phyloP scores from a whole-genome alignment of 2,797 vertebrate species.

The Pelochelys cantorii region DNA sequence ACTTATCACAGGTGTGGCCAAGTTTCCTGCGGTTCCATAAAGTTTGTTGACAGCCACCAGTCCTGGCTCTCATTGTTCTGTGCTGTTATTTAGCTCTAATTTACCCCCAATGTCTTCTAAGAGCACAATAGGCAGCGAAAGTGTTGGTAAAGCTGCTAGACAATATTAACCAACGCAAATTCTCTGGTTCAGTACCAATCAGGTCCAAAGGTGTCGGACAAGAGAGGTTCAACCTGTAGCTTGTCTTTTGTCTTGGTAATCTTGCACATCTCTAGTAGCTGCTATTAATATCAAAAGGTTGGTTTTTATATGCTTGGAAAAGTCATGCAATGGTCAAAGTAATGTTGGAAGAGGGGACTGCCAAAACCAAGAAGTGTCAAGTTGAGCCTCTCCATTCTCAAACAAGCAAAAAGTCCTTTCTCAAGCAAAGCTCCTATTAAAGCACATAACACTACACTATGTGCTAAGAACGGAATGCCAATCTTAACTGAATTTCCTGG shows the following conservation, averaged over 20 bases:
- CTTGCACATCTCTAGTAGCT: not conserved
- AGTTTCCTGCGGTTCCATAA: too few species aligned
- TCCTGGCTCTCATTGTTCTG: too few species aligned
- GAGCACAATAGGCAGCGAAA: too few species aligned
- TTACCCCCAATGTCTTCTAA: too few species aligned
- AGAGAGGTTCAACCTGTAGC: too few species aligned
- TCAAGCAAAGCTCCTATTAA: not conserved
- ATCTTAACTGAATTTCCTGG: not conserved
- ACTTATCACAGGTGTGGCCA: too few species aligned
- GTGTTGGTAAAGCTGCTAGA: too few species aligned
- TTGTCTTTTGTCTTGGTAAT: not conserved
- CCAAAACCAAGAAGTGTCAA: not conserved
- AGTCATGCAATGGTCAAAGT: not conserved
- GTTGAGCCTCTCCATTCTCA: constrained; percentile 2
- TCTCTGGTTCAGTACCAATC: too few species aligned
- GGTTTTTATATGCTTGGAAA: constrained; percentile 22
- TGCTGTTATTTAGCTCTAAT: too few species aligned
- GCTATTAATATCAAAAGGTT: rapidly evolving
- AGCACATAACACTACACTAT: rapidly evolving
- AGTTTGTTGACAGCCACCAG: too few species aligned
- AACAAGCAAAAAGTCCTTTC: not conserved
- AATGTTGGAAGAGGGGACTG: not conserved
- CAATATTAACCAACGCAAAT: too few species aligned
- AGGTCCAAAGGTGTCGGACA: too few species aligned
- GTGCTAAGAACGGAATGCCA: not conserved